These are phyloP conservation scores for Vidua macroura DNA, from an alignment of 2,113 vertebrate species.

Conservation along the genomic window DNA sequence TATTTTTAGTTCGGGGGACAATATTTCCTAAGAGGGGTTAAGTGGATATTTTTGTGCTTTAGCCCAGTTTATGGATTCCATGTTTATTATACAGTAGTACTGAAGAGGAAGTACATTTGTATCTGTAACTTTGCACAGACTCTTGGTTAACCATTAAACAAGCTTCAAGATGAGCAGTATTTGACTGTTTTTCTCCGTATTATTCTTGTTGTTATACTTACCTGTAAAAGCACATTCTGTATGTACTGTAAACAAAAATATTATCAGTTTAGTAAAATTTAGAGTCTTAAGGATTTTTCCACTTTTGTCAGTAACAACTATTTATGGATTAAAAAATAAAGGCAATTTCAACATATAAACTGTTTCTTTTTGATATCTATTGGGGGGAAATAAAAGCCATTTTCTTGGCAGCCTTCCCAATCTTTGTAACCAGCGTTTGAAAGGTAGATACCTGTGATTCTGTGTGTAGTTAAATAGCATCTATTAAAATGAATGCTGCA, in stretches of 20 bases:
- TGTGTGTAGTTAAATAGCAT: slow-evolving; percentile 33
- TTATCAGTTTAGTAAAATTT: slow-evolving; percentile 79
- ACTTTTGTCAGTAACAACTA: slow-evolving; percentile 86
- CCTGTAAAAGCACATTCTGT: slow-evolving; percentile 87
- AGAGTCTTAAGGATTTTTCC: slow-evolving; percentile 83
- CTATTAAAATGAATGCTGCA: slow-evolving; percentile 45
- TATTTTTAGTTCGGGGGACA: slow-evolving; percentile 74
- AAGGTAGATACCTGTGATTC: slow-evolving; percentile 28
- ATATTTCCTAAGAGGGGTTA: slow-evolving; percentile 75
- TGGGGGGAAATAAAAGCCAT: neutral
- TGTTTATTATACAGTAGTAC: slow-evolving; percentile 79
- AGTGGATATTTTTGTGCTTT: slow-evolving; percentile 78
- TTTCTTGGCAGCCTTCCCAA: slow-evolving; percentile 28
- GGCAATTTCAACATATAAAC: slow-evolving; percentile 77
- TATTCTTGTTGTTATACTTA: slow-evolving; percentile 80
- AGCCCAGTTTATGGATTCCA: slow-evolving; percentile 79
- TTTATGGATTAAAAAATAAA: slow-evolving; percentile 85
- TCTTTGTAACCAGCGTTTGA: slow-evolving; percentile 30
- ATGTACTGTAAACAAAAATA: slow-evolving; percentile 80
- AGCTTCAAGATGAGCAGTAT: slow-evolving; percentile 78
- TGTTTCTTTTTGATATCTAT: slow-evolving; percentile 38
- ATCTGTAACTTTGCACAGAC: slow-evolving; percentile 75
- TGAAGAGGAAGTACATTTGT: slow-evolving; percentile 76
- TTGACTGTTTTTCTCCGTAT: slow-evolving; percentile 85
- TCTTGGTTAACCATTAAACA: slow-evolving; percentile 71